Conservation (phyloP, 2,113 vertebrate genomes). For the Oreochromis aureus region DNA sequence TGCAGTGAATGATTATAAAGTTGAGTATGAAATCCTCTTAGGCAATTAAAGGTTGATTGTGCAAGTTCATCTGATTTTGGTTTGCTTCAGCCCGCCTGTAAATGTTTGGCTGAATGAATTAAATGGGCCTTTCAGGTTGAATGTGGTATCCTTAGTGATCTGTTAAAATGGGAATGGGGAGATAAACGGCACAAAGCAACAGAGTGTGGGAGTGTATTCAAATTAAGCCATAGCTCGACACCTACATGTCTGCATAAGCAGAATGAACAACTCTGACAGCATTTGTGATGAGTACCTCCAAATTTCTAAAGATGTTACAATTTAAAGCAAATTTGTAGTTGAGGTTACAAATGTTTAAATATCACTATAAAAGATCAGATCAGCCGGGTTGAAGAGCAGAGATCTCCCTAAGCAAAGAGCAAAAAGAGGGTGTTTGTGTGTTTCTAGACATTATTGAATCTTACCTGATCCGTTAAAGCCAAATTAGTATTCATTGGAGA, state of each 20-base stretch:
- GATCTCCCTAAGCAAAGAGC: rapidly evolving
- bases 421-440: neutral
- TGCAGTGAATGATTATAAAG: neutral
- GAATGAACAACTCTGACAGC: conserved; percentile 1
- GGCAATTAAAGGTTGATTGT: neutral
- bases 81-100: neutral
- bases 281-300: neutral
- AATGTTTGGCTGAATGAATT: neutral
- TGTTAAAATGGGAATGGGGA: neutral
- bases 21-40: neutral
- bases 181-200: conserved; percentile 12
- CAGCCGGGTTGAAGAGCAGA: neutral
- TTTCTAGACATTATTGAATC: neutral
- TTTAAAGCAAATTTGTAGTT: neutral
- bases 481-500: neutral
- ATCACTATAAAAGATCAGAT: neutral
- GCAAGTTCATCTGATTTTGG: neutral
- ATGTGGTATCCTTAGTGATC: neutral
- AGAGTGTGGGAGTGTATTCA: conserved; percentile 37
- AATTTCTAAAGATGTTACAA: neutral
- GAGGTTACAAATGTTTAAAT: neutral
- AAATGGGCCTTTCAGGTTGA: neutral
- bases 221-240: conserved; percentile 30
- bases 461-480: neutral
- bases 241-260: conserved; percentile 35